phyloP scores from a whole-genome alignment of 2,113 vertebrate genomes.

The Alaudala cheleensis region DNA sequence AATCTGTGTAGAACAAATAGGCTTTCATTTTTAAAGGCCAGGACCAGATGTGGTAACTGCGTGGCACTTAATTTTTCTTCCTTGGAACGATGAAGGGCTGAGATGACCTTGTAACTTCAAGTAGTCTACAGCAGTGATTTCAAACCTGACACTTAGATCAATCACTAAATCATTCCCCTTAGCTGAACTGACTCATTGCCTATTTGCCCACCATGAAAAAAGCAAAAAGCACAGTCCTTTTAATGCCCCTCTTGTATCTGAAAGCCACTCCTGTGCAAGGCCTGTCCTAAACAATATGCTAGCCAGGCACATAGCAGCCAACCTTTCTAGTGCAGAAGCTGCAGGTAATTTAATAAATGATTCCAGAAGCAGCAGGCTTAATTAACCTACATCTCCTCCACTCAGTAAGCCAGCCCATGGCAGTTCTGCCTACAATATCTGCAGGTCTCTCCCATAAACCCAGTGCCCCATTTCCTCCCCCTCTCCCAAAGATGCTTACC shows the following conservation, averaged over 20 bases:
- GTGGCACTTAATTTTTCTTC: constrained; percentile 55
- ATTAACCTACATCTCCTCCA: constrained; percentile 9
- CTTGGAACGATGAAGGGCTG: constrained; percentile 24
- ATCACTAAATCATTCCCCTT: constrained; percentile 51
- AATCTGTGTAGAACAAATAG: background rate
- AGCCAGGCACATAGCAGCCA: background rate
- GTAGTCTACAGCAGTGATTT: constrained; percentile 57
- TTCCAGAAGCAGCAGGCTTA: constrained; percentile 37
- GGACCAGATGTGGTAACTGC: constrained; percentile 10
- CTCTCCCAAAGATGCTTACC: background rate
- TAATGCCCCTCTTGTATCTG: background rate
- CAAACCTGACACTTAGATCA: constrained; percentile 55
- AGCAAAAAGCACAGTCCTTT: background rate
- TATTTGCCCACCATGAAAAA: constrained; percentile 34
- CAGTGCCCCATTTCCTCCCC: background rate
- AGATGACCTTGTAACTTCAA: constrained; percentile 65
- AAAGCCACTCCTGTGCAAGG: background rate
- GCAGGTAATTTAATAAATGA: constrained; percentile 17
- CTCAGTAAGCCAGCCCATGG: background rate
- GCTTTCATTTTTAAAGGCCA: constrained; percentile 30
- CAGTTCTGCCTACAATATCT: background rate
- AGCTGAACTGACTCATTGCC: constrained; percentile 52
- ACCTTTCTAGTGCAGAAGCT: constrained; percentile 11
- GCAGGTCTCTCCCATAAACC: background rate
- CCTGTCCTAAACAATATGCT: background rate